These are phyloP conservation scores for Heliothis subflexa DNA, from an alignment of 1,140 invertebrate species.

Conservation along the genomic window DNA sequence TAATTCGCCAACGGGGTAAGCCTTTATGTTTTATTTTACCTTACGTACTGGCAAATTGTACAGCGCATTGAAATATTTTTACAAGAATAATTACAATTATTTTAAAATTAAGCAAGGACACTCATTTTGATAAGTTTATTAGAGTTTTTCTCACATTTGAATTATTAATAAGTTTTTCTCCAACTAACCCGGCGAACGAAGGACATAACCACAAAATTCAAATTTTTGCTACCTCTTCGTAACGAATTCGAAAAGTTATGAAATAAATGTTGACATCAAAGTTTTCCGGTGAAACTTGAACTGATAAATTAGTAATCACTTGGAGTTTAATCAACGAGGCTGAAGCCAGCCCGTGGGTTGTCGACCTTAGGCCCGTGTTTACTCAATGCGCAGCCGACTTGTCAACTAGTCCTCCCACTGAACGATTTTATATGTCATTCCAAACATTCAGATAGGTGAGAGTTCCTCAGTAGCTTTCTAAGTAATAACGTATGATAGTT, in stretches of 20 bases:
- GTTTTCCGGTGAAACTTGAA: conserved; percentile 52
- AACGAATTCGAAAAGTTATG: conserved; percentile 12
- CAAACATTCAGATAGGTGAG: conserved; percentile 64
- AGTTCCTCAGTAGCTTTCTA: conserved; percentile 54
- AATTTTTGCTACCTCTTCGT: not conserved
- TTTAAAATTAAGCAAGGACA: not conserved
- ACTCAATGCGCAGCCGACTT: conserved; percentile 64
- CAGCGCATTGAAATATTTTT: not conserved
- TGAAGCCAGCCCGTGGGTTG: conserved; percentile 60
- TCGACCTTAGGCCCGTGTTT: conserved; percentile 72
- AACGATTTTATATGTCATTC: conserved; percentile 67
- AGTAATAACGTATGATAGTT: not conserved
- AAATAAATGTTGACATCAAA: conserved; percentile 17
- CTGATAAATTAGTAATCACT: conserved; percentile 75
- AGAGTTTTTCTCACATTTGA: not conserved
- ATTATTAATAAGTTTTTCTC: no score
- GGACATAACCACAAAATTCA: not conserved
- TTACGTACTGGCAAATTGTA: conserved; percentile 15
- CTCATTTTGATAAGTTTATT: no score
- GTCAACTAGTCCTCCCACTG: conserved; percentile 81
- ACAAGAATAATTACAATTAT: not conserved
- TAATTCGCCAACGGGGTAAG: conserved; percentile 51
- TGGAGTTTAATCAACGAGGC: conserved; percentile 69
- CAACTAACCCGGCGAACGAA: not conserved
- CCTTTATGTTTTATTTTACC: conserved; percentile 37